Conservation (phyloP, 2,113 vertebrate genomes). For the Halcyon senegalensis region DNA sequence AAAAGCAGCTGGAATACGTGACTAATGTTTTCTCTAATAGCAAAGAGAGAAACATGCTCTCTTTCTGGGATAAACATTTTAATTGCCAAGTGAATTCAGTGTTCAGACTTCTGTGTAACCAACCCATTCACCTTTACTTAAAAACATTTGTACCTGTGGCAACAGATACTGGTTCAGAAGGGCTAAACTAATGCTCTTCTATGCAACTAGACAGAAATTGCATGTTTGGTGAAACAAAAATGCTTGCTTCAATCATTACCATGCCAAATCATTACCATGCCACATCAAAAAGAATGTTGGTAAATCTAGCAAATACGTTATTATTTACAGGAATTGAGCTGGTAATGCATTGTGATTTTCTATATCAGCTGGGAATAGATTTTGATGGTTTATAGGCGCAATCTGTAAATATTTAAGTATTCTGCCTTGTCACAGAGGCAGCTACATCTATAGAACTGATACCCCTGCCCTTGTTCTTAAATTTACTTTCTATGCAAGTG, state of each 20-base stretch:
- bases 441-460: neutral
- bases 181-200: neutral
- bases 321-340: neutral
- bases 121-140: neutral
- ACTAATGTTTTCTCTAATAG: conserved; percentile 8
- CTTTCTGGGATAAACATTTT: conserved; percentile 17
- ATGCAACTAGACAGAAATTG: neutral
- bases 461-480: neutral
- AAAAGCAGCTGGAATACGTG: conserved; percentile 37
- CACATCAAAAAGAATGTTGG: neutral
- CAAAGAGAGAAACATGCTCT: neutral
- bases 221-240: neutral
- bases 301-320: neutral
- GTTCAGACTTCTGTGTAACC: neutral
- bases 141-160: neutral
- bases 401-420: neutral
- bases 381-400: neutral
- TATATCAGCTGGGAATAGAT: neutral
- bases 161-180: neutral
- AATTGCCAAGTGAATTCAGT: conserved; percentile 1
- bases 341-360: neutral
- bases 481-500: neutral
- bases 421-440: neutral
- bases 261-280: neutral
- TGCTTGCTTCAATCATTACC: neutral